These are phyloP conservation scores for Pangasius krempfi DNA, from an alignment of 2,797 vertebrate species.

Conservation along the genomic window DNA sequence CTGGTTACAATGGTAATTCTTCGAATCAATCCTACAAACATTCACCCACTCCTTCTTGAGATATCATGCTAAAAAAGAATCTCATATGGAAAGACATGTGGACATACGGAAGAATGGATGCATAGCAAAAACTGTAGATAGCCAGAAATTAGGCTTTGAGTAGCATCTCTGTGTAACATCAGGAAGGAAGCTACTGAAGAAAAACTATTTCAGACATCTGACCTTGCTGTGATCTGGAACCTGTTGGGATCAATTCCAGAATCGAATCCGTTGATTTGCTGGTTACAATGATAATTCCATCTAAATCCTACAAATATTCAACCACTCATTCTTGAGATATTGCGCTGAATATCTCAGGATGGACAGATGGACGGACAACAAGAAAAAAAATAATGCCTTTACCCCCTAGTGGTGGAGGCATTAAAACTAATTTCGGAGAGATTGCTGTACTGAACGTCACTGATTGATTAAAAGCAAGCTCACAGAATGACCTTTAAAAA, in stretches of 20 bases:
- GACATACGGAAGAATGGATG: neutral
- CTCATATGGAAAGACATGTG: neutral
- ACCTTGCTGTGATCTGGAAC: neutral
- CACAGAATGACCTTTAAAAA: neutral
- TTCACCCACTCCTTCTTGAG: neutral
- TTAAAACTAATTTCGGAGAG: neutral
- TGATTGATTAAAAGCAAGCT: neutral
- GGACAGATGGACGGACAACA: neutral
- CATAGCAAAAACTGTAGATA: neutral
- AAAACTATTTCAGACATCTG: neutral
- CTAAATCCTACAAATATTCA: neutral
- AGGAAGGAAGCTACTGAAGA: neutral
- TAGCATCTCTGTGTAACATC: neutral
- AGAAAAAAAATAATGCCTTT: neutral
- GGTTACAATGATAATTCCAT: neutral
- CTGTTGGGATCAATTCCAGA: neutral
- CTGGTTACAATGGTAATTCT: too few relatives aligned
- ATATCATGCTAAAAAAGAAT: neutral
- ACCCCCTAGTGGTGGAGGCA: neutral
- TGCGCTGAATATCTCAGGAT: neutral
- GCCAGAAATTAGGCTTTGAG: neutral
- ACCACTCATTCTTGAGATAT: neutral
- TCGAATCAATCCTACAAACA: neutral
- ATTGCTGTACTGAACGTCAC: neutral
- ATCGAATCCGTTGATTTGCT: neutral